Conservation (phyloP, 1,140 invertebrate species). For the Drosophila arawakana region DNA sequence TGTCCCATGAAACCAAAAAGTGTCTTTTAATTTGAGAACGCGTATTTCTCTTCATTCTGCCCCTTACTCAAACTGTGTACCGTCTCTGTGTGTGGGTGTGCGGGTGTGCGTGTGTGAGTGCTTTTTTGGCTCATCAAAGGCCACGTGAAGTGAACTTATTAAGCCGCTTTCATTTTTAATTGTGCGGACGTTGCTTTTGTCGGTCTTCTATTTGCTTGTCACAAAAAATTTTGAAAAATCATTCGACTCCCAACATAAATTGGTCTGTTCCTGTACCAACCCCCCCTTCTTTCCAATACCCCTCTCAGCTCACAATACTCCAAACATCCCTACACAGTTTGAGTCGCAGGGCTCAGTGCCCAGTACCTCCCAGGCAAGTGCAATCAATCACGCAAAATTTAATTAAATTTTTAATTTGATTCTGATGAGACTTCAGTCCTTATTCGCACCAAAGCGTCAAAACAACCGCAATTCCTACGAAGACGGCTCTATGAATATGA, state of each 20-base stretch:
- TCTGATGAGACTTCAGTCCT: slow-evolving; percentile 31
- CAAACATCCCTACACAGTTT: no score
- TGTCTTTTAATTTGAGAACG: slow-evolving; percentile 69
- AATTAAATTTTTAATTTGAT: slow-evolving; percentile 67
- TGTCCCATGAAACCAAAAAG: slow-evolving; percentile 64
- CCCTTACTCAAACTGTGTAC: neutral
- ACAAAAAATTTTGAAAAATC: slow-evolving; percentile 57
- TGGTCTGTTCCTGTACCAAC: slow-evolving; percentile 24
- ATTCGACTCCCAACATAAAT: slow-evolving; percentile 56
- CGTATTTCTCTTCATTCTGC: slow-evolving; percentile 10
- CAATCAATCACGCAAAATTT: slow-evolving; percentile 77
- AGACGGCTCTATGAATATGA: slow-evolving; percentile 6
- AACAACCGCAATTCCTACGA: slow-evolving; percentile 15
- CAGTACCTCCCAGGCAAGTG: slow-evolving; percentile 51
- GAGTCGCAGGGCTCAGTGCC: no score
- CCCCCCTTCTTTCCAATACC: neutral
- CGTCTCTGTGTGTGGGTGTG: neutral
- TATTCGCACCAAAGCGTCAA: slow-evolving; percentile 13
- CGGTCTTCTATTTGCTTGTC: slow-evolving; percentile 59
- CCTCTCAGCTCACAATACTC: no score
- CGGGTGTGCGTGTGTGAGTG: neutral
- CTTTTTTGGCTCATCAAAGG: slow-evolving; percentile 62
- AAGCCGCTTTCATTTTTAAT: slow-evolving; percentile 80
- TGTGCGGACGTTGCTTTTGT: slow-evolving; percentile 52
- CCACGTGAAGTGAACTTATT: slow-evolving; percentile 64